A percentile compares a stretch with the other conserved stretches of the same genome.
Conservation (phyloP, 2,113 vertebrate genomes). For the Aythya baeri region DNA sequence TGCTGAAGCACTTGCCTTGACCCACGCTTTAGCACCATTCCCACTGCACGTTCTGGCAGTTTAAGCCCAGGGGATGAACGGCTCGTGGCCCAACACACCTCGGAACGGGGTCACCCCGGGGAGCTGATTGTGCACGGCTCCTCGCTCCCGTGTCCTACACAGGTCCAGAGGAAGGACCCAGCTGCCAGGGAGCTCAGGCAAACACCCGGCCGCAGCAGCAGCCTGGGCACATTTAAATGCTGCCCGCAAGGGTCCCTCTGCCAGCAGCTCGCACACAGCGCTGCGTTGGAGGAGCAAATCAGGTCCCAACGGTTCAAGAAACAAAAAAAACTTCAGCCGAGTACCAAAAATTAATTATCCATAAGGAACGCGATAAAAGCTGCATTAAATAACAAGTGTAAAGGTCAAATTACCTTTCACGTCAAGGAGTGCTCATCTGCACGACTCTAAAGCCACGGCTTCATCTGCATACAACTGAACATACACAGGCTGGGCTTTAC, state of each 20-base stretch:
- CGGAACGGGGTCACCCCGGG: slow-evolving; percentile 14
- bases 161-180: background rate
- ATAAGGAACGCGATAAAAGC: accelerated
- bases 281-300: background rate
- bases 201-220: accelerated
- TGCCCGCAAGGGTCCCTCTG: background rate
- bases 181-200: background rate
- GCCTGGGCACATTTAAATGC: accelerated
- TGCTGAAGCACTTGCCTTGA: background rate
- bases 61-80: slow-evolving; percentile 50
- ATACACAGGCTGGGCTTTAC: background rate
- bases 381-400: background rate
- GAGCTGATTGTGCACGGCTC: background rate
- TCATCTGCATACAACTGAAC: accelerated
- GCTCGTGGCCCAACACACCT: background rate
- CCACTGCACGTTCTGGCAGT: background rate
- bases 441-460: background rate
- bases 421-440: background rate
- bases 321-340: background rate
- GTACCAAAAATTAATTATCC: no score
- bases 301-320: background rate
- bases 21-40: background rate
- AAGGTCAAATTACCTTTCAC: background rate
- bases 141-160: background rate
- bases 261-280: background rate